Conservation (phyloP, 1,140 invertebrate genomes). For the Potamilus streckersoni region DNA sequence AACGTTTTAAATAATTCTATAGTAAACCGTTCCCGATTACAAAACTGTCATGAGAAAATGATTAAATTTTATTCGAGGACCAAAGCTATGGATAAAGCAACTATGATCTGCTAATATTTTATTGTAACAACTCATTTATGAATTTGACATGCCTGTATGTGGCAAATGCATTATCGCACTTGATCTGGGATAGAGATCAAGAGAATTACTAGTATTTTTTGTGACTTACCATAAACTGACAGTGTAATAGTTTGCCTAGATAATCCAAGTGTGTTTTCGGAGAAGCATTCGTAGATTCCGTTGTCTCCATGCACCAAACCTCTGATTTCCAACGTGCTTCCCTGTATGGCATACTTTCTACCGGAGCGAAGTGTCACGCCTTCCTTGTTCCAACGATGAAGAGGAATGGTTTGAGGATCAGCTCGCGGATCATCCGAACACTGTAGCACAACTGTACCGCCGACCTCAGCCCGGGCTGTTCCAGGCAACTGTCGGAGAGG, state of each 20-base stretch:
- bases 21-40: too few relatives aligned
- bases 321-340: constrained; percentile 84
- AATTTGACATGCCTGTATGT: too few relatives aligned
- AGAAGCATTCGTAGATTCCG: constrained; percentile 88
- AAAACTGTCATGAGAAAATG: too few relatives aligned
- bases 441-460: constrained; percentile 2
- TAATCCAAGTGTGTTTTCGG: constrained; percentile 73
- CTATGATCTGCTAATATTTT: too few relatives aligned
- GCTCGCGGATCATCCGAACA: neutral
- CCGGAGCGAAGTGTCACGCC: constrained; percentile 21
- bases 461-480: neutral
- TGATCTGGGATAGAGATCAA: too few relatives aligned
- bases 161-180: too few relatives aligned
- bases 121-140: too few relatives aligned
- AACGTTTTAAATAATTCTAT: too few relatives aligned
- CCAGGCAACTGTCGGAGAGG: too few relatives aligned
- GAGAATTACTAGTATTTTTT: too few relatives aligned
- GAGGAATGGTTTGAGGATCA: constrained; percentile 7
- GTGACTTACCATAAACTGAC: constrained; percentile 18
- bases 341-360: constrained; percentile 71
- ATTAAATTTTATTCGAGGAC: too few relatives aligned
- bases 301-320: constrained; percentile 77
- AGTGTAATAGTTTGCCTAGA: constrained; percentile 17
- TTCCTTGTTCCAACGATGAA: constrained; percentile 25
- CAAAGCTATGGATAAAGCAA: too few relatives aligned